Evolutionary conservation across 2,888 invertebrate species (phyloP), one percentile per base, ranked within the genome.

Genomic region (Villa cingulata): DNA sequence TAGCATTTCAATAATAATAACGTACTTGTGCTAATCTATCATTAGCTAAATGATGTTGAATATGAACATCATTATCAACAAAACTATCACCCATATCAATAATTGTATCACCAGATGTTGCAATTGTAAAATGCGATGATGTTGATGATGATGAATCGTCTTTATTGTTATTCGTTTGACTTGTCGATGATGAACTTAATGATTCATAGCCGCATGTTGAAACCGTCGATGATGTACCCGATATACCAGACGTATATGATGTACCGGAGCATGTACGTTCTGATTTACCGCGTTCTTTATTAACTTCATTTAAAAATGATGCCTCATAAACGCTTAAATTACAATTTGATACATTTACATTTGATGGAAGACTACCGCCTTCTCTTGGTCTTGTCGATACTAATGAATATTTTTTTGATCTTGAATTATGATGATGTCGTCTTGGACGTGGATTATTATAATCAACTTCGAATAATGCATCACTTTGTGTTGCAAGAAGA

Each of bases 361-460:
- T 75, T 49, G 73, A 74, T 2, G 77, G 77, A 54, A 77, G 60
- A 43, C 77, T 77, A 39, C 81, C 81, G 50, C 81, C 81, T 65
- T 81, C 81, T 37, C 78, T 72, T 61, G 80, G 80, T 40, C 68
- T 57, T 58, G 73, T 70, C 55, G 68, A 67, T 49, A 68, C 65
- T 49, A 59, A 59, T 17, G 62, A 62, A 54, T 62, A 66, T 53
- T 66, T 68, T 45, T 61, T 59, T 51, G 61, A 53, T 50, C 73
- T 65, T 43, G 74, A 71, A 45, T 62, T 61, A 48, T 61, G 60
- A 43, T 62, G 62, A 55, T 63, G 61, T 45, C 61, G 58, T 43
- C 59, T 58, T 41, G 39, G 43, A 20, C 58, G 59, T 46, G 57
- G 58, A 46, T 42, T 45, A 47, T 56, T 57, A 55, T 61, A 62